phyloP scores from a whole-genome alignment of 2,113 vertebrate species.

The Notiomystis cincta region DNA sequence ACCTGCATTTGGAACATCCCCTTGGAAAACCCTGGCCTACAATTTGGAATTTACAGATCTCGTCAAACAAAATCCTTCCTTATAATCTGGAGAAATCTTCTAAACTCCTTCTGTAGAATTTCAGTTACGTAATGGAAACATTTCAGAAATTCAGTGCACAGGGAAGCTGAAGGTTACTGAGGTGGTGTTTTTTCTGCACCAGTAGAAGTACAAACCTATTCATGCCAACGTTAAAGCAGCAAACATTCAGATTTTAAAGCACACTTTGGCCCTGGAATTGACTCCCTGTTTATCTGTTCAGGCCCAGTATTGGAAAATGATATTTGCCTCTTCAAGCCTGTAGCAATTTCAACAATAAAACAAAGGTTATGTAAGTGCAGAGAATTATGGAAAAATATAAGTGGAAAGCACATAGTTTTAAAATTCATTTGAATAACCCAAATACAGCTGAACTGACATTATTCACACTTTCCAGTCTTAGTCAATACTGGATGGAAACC shows the following conservation, averaged over 20 bases:
- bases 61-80: background rate
- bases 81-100: background rate
- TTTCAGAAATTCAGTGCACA: background rate
- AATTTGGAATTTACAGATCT: background rate
- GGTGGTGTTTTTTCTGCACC: background rate
- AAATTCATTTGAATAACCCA: slow-evolving; percentile 39
- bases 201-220: background rate
- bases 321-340: background rate
- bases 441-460: slow-evolving; percentile 34
- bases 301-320: background rate
- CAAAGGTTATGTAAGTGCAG: slow-evolving; percentile 41
- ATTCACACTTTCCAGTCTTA: slow-evolving; percentile 61
- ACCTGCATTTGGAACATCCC: background rate
- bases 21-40: background rate
- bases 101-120: background rate
- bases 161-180: background rate
- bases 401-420: slow-evolving; percentile 19
- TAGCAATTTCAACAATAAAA: slow-evolving; percentile 28
- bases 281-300: background rate
- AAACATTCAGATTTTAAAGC: background rate
- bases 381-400: slow-evolving; percentile 37
- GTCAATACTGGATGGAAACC: slow-evolving; percentile 54
- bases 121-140: background rate
- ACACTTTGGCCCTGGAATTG: background rate
- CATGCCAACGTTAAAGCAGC: background rate